Percentiles rank a stretch among this genome's conserved stretches.
These are phyloP conservation scores for Lepidurus couesii DNA, from an alignment of 1,140 invertebrate genomes.

Conservation along the genomic window DNA sequence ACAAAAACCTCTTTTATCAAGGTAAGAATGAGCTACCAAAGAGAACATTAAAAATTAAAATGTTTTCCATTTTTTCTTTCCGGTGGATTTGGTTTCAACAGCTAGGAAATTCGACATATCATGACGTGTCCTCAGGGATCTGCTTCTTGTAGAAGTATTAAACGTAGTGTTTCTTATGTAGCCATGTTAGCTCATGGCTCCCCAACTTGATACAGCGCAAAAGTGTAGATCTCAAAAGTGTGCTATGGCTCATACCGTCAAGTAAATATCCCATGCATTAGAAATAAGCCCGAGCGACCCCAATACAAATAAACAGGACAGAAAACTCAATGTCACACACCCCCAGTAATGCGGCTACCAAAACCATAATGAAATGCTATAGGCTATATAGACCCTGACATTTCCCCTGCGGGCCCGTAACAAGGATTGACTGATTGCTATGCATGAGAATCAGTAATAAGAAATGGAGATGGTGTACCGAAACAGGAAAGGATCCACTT, in stretches of 20 bases:
- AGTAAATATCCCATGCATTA: constrained; percentile 7
- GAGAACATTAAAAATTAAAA: too few species aligned
- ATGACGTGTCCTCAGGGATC: neutral
- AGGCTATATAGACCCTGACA: constrained; percentile 12
- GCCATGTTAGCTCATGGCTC: neutral
- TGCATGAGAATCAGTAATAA: constrained; percentile 9
- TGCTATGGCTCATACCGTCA: neutral
- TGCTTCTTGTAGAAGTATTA: constrained; percentile 19
- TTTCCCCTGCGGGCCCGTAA: neutral
- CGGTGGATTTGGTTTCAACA: neutral
- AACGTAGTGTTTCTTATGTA: constrained; percentile 16
- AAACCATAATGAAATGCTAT: neutral
- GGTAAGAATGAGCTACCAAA: too few species aligned
- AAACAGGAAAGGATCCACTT: neutral
- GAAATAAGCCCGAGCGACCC: neutral
- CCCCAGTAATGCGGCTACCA: neutral
- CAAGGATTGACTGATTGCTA: constrained; percentile 9
- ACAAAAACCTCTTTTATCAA: too few species aligned
- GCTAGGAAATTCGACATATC: neutral
- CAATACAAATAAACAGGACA: neutral
- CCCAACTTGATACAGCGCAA: neutral
- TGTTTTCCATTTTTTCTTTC: too few species aligned
- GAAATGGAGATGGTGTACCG: neutral
- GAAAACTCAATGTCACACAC: neutral
- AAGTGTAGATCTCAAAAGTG: neutral